A percentile compares a stretch with the other conserved stretches of the same genome.
Conservation (phyloP, 1,140 invertebrate species). For the Cardiocondyla obscurior region DNA sequence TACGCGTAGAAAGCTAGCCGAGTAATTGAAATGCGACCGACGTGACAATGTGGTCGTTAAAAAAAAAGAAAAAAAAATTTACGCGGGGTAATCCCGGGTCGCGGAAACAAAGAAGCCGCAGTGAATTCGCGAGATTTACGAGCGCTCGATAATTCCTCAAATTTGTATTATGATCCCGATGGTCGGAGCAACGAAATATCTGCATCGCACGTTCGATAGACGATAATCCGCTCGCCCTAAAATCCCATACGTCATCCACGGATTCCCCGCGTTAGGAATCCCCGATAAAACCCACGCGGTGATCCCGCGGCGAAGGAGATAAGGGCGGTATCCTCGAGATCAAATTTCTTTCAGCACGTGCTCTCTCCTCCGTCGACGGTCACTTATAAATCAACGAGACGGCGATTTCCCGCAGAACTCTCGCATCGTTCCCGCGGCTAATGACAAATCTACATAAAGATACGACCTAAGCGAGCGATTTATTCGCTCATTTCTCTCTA, state of each 20-base stretch:
- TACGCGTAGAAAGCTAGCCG: not conserved
- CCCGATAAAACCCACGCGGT: slow-evolving; percentile 27
- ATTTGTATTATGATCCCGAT: not conserved
- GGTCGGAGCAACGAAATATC: slow-evolving; percentile 1
- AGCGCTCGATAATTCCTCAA: not conserved
- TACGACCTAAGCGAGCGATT: not conserved
- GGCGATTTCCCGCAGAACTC: not conserved
- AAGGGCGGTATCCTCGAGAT: slow-evolving; percentile 36
- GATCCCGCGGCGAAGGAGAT: slow-evolving; percentile 15
- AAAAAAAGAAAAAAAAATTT: too few species aligned
- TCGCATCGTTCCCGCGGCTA: not conserved
- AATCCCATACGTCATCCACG: slow-evolving; percentile 33
- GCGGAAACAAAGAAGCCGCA: not conserved
- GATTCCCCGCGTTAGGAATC: slow-evolving; percentile 13
- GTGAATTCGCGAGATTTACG: not conserved
- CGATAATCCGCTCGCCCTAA: slow-evolving; percentile 22
- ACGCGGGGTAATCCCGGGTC: not conserved
- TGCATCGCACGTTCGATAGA: not conserved
- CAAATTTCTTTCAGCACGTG: slow-evolving; percentile 36
- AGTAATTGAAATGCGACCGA: not conserved
- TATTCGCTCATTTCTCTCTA: not conserved
- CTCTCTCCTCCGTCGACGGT: slow-evolving; percentile 5
- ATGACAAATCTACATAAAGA: not conserved
- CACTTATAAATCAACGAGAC: slow-evolving; percentile 37
- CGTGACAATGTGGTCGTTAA: not conserved